Evolutionary conservation across 2,113 vertebrate genomes (phyloP), one percentile per base, ranked within the genome.

Genomic region (Saimiri boliviensis): DNA sequence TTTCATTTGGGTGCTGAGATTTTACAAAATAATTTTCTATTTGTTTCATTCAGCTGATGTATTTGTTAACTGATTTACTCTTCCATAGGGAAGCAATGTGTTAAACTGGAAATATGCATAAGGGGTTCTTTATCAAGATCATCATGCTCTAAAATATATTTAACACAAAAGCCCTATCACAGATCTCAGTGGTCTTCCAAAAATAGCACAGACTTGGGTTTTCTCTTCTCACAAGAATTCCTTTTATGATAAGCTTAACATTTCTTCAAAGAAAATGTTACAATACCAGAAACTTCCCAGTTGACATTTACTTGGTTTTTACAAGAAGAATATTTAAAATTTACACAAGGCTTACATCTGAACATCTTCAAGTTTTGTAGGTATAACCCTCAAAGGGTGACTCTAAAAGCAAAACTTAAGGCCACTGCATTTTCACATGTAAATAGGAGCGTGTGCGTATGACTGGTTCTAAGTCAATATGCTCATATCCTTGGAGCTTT

Each of bases 271-370:
- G 93, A 97, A 98, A 98, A 98, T 98, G 93, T 97, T 96, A 89
- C 70, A 97, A 90, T 94, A 97, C 91, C 96, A 95, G 70, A 95
- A 97, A 94, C 56, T 96, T 97, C 76, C 76, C 93, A 95, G 96
- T 88, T 98, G 98, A 96, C 97, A 98, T 98, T 98, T 98, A 93
- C 93, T 98, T 97, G 96, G 97, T 96, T 98, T 97, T 97, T 96
- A 92, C 54, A 89, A 95, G 95, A 96, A 47, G 82, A 95, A 93
- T 96, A 94, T 96, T 97, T 97, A 98, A 95, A 98, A 98, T 98
- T 98, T 98, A 96, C 98, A 97, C 96, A 98, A 68, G 92, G 91
- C 89, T 98, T 98, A 96, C 56, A 96, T 97, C 56, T 95, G 93
- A 97, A 97, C 77, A 93, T 94, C 85, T 96, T 96, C 91, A 94